Evolutionary conservation across 2,113 vertebrate genomes (phyloP).

Genomic region (Bubo scandiacus): DNA sequence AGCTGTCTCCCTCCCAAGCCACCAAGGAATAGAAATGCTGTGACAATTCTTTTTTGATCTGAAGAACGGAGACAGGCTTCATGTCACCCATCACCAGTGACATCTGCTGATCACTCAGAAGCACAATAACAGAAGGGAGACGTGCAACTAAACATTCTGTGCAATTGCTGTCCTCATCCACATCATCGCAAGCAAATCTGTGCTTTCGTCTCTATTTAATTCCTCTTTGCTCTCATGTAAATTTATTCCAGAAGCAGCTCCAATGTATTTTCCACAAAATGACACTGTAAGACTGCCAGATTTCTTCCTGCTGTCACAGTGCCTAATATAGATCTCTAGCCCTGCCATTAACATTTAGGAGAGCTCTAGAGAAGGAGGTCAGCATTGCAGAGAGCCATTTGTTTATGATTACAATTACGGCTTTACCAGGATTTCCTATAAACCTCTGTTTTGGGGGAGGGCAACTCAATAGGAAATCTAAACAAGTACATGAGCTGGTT

Average conservation of each 20-base stretch:
- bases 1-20: neutral
- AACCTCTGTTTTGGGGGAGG: neutral
- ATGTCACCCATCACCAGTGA: slow-evolving; percentile 49
- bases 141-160: slow-evolving; percentile 67
- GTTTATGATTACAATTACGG: slow-evolving; percentile 2
- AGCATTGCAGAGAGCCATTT: neutral
- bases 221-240: slow-evolving; percentile 57
- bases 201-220: slow-evolving; percentile 46
- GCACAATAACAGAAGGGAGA: slow-evolving; percentile 66
- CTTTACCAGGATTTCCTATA: slow-evolving; percentile 5
- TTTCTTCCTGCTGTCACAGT: slow-evolving; percentile 42
- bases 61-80: slow-evolving; percentile 27
- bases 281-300: slow-evolving; percentile 38
- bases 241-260: slow-evolving; percentile 49
- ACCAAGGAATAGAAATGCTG: neutral
- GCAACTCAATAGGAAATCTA: neutral
- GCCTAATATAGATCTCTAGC: slow-evolving; percentile 41
- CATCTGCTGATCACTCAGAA: slow-evolving; percentile 64
- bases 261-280: slow-evolving; percentile 55
- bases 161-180: slow-evolving; percentile 54
- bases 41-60: neutral
- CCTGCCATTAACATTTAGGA: slow-evolving; percentile 1
- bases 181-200: slow-evolving; percentile 64
- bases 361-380: neutral
- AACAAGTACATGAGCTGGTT: neutral